Evolutionary conservation across 2,888 invertebrate genomes (phyloP).

Genomic region (Capitulum mitella): DNA sequence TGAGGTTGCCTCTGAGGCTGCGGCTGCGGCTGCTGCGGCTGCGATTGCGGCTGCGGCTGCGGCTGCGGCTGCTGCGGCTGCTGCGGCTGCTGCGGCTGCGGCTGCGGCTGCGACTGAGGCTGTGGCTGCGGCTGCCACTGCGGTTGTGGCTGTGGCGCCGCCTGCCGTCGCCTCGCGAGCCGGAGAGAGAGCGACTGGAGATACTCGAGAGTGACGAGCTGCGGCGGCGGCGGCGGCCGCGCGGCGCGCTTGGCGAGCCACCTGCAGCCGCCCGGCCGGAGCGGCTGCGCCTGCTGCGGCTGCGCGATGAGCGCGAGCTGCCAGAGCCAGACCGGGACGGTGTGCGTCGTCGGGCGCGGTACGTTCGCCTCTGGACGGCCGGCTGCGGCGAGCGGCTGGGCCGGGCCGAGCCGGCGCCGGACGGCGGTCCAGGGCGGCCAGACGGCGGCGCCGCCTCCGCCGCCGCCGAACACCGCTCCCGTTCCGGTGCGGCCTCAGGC

Average conservation of each 20-base stretch:
- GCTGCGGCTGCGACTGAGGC: not conserved
- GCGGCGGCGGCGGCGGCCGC: conserved; percentile 27
- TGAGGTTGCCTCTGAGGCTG: too few species aligned
- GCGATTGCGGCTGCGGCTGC: not conserved
- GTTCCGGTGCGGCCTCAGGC: too few species aligned
- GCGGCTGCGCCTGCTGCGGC: too few species aligned
- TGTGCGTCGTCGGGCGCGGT: not conserved
- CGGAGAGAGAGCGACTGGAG: conserved; percentile 23
- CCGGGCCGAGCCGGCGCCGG: not conserved
- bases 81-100: not conserved
- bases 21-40: not conserved
- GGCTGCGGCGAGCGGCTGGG: not conserved
- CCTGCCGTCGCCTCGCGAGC: not conserved
- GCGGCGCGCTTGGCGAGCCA: conserved; percentile 5
- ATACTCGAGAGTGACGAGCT: conserved; percentile 17
- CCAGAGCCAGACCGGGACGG: not conserved
- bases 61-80: not conserved
- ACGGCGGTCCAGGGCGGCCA: too few species aligned
- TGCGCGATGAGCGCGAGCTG: not conserved
- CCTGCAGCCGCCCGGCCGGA: not conserved
- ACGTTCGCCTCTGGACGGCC: not conserved
- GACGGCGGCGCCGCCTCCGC: too few species aligned
- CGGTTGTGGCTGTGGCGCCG: not conserved
- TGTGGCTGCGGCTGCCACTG: not conserved
- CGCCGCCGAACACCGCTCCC: not conserved